A percentile compares a stretch with the other conserved stretches of the same genome.
Evolutionary conservation across 2,113 vertebrate genomes (phyloP).

Genomic region (Henicopernis longicauda): DNA sequence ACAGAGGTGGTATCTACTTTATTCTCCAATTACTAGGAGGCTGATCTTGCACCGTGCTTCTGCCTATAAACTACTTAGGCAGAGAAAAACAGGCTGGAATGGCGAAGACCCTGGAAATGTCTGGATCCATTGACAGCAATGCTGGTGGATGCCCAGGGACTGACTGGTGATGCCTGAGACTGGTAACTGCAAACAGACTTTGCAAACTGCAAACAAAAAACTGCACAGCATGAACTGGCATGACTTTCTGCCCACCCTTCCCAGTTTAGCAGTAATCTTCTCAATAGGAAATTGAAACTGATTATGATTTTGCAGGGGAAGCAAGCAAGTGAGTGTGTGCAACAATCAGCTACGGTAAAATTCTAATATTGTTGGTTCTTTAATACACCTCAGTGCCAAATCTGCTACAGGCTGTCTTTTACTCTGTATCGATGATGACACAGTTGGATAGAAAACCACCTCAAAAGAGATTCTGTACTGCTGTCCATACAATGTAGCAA

Average conservation of each 20-base stretch:
- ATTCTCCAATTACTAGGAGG: not conserved
- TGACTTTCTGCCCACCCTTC: accelerated
- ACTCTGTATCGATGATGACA: not conserved
- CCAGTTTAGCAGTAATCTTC: not conserved
- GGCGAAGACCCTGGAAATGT: not conserved
- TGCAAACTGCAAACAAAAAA: no score
- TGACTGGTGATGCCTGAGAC: not conserved
- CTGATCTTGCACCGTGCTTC: not conserved
- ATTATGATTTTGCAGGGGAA: not conserved
- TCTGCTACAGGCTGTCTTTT: not conserved
- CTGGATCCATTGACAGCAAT: not conserved
- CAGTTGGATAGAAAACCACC: not conserved
- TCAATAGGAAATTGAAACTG: not conserved
- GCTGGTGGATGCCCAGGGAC: not conserved
- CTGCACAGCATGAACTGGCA: not conserved
- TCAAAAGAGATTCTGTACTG: not conserved
- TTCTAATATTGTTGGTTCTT: not conserved
- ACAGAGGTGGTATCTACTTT: not conserved
- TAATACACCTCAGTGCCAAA: not conserved
- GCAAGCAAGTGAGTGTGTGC: accelerated
- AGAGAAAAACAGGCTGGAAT: not conserved
- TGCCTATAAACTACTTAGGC: not conserved
- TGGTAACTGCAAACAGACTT: not conserved
- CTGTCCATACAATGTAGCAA: not conserved
- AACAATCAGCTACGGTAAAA: not conserved